These are phyloP conservation scores for Drosophila siamana DNA, from an alignment of 2,888 invertebrate species.

Conservation along the genomic window DNA sequence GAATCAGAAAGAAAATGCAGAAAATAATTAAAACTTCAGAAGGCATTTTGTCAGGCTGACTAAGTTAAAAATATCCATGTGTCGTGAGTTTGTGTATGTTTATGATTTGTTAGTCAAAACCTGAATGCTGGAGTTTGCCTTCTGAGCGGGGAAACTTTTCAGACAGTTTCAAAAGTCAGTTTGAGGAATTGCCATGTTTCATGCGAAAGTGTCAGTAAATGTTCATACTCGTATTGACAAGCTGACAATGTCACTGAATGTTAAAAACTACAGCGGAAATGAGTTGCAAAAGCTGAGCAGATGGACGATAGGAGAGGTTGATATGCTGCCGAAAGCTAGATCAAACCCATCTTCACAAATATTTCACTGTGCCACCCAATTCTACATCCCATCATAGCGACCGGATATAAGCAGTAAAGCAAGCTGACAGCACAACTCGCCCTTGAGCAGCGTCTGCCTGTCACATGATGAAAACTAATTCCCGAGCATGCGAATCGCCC, in stretches of 20 bases:
- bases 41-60: constrained; percentile 62
- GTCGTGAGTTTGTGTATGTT: constrained; percentile 12
- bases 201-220: not conserved
- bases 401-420: constrained; percentile 79
- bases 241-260: constrained; percentile 42
- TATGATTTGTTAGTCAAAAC: constrained; percentile 73
- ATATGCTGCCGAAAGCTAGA: constrained; percentile 57
- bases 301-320: constrained; percentile 71
- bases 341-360: constrained; percentile 24
- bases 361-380: not conserved
- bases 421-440: constrained; percentile 65
- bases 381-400: constrained; percentile 22
- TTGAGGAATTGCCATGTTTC: constrained; percentile 45
- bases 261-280: constrained; percentile 81
- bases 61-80: constrained; percentile 78
- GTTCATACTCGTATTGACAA: constrained; percentile 1
- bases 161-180: constrained; percentile 80
- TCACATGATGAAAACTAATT: constrained; percentile 72
- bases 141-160: constrained; percentile 66
- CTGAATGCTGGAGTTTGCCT: constrained; percentile 73
- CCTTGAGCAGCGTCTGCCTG: constrained; percentile 29
- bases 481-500: constrained; percentile 35
- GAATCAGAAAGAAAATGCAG: constrained; percentile 8
- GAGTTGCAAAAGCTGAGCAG: constrained; percentile 81
- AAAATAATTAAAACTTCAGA: constrained; percentile 17